Evolutionary conservation across 2,888 invertebrate species (phyloP).

Genomic region (Eutolmus rufibarbis): DNA sequence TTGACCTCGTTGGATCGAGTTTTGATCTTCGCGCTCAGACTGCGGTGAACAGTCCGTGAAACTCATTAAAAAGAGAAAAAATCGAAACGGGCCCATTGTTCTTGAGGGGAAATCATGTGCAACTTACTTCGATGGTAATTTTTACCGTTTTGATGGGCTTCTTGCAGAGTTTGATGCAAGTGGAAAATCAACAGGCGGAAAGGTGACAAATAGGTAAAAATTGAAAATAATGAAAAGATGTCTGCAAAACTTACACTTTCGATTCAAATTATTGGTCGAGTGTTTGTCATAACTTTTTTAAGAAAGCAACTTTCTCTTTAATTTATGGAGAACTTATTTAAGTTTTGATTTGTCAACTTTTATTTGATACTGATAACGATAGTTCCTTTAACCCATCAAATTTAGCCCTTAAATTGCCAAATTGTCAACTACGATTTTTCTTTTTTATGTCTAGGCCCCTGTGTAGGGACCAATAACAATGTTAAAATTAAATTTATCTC

Average conservation of each 20-base stretch:
- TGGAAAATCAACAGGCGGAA: neutral
- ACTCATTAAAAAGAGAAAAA: neutral
- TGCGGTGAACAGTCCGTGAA: neutral
- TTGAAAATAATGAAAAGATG: neutral
- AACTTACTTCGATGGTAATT: neutral
- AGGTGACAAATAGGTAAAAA: neutral
- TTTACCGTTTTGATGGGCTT: neutral
- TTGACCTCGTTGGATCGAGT: neutral
- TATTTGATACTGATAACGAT: too few species aligned
- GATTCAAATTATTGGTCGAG: neutral
- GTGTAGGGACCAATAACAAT: too few species aligned
- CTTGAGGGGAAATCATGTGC: neutral
- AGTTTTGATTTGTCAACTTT: too few species aligned
- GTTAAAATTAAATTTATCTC: too few species aligned
- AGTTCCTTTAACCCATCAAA: too few species aligned
- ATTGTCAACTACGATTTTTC: too few species aligned
- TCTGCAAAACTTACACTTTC: neutral
- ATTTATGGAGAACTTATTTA: too few species aligned
- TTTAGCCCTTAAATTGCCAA: too few species aligned
- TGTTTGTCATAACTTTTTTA: too few species aligned
- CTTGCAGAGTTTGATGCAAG: neutral
- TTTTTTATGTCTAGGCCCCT: too few species aligned
- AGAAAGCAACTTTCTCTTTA: too few species aligned
- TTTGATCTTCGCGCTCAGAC: neutral
- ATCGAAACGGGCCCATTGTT: slow-evolving; percentile 10